Evolutionary conservation across 1,140 invertebrate genomes (phyloP), one percentile per base, ranked within the genome.

Genomic region (Pararge aegeria): DNA sequence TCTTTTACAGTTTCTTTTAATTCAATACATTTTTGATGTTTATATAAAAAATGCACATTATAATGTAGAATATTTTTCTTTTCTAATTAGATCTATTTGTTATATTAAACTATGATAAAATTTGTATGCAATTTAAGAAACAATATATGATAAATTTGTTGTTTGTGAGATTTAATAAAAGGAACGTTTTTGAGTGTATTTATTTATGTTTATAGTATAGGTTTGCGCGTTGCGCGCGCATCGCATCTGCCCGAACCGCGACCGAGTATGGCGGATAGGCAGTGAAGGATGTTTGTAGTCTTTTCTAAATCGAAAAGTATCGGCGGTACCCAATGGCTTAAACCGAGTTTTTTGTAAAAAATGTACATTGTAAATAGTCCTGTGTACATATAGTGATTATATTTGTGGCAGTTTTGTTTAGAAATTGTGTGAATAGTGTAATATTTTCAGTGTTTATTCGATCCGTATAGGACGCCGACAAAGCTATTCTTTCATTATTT

Each of bases 311-410:
- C 89, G 78, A 78, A 83, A 85, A 87, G 76, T 87, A 90, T 90
- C 87, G 80, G 85, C 80, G 80, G 74, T 75, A 87, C 84, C 87
- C 83, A 87, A 90, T 90, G 89, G 89, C 85, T 83, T 90, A 90
- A 90, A 75, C 78, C 76, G 78, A 69, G 78, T 83, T 80, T 87
- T 87, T 83, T 87, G 83, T 90, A 85, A 87, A 84, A 87, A 83
- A 86, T 88, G 85, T 86, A 89, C 84, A 90, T 90, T 90, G 89
- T 90, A 90, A 90, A 90, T 90, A 90, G 87, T 90, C 80, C 80
- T 80, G 84, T 90, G 89, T 90, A 90, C 83, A 90, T 89, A 90
- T 90, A 90, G 89, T 89, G 82, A 83, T 90, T 89, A 90, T 90
- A 90, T 90, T 90, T 90, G 87, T 90, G 87, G 73, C 84, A 80